These are phyloP conservation scores for Eupithecia centaureata DNA, from an alignment of 2,888 invertebrate species.

Conservation along the genomic window DNA sequence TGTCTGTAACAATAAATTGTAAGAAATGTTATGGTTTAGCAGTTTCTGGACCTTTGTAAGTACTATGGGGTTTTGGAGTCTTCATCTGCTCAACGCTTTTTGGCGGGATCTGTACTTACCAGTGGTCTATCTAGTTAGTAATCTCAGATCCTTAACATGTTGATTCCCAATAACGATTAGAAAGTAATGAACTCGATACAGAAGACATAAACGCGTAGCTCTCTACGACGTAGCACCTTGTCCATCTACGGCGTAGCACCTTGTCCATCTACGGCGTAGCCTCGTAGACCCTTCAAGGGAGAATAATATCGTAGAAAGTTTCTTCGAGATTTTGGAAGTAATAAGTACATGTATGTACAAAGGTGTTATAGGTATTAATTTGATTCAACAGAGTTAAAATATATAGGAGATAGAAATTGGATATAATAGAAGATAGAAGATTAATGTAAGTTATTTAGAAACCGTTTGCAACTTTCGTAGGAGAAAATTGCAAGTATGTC, in stretches of 20 bases:
- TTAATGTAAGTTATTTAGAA: neutral
- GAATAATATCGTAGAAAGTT: constrained; percentile 3
- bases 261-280: constrained; percentile 20
- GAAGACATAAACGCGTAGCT: constrained; percentile 26
- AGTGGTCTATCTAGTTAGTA: neutral
- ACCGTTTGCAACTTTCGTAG: constrained; percentile 2
- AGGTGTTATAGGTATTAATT: no score
- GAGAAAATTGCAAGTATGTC: constrained; percentile 11
- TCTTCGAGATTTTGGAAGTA: neutral
- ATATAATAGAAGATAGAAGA: neutral
- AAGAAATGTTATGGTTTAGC: neutral
- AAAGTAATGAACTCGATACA: neutral
- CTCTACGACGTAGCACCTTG: constrained; percentile 11
- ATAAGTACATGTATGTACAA: no score
- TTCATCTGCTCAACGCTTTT: neutral
- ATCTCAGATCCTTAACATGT: neutral
- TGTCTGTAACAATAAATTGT: no score
- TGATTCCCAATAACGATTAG: neutral
- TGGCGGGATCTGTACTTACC: neutral
- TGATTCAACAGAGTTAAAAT: no score
- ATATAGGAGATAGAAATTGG: no score
- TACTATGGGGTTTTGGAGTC: neutral
- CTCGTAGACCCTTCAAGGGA: constrained; percentile 12
- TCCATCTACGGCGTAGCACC: constrained; percentile 20
- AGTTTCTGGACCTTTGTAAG: neutral